Percentiles rank a stretch among this genome's conserved stretches.
Evolutionary conservation across 2,888 invertebrate species (phyloP).

Genomic region (Ectemnius cavifrons): DNA sequence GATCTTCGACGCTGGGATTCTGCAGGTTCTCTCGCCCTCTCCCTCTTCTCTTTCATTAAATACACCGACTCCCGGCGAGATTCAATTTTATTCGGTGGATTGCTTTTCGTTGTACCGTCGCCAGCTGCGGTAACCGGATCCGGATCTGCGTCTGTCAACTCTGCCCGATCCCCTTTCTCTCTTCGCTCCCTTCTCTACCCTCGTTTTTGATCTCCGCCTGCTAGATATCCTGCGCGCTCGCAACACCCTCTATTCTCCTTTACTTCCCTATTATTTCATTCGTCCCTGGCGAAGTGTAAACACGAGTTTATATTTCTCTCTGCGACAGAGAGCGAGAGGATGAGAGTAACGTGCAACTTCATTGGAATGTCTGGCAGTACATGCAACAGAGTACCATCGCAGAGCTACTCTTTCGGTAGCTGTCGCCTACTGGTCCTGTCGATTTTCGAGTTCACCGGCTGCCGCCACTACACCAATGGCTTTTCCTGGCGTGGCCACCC

Average conservation of each 20-base stretch:
- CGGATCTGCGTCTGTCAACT: slow-evolving; percentile 70
- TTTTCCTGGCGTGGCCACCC: not conserved
- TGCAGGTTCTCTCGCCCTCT: slow-evolving; percentile 18
- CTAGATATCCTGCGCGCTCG: not conserved
- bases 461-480: slow-evolving; percentile 17
- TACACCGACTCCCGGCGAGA: slow-evolving; percentile 67
- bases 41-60: slow-evolving; percentile 68
- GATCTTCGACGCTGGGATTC: slow-evolving; percentile 55
- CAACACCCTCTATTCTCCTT: not conserved
- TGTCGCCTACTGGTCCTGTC: slow-evolving; percentile 28
- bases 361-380: slow-evolving; percentile 30
- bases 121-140: slow-evolving; percentile 71
- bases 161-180: slow-evolving; percentile 4
- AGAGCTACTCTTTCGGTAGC: not conserved
- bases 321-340: too few relatives aligned
- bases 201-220: slow-evolving; percentile 6
- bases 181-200: slow-evolving; percentile 3
- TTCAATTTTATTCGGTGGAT: slow-evolving; percentile 74
- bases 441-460: slow-evolving; percentile 28
- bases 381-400: slow-evolving; percentile 3
- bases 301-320: slow-evolving; percentile 19
- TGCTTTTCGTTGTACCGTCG: slow-evolving; percentile 74
- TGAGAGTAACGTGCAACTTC: slow-evolving; percentile 19
- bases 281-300: slow-evolving; percentile 16
- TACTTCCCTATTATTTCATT: slow-evolving; percentile 7